Percentiles rank a stretch among this genome's conserved stretches.
These are phyloP conservation scores for Beaufortia kweichowensis DNA, from an alignment of 2,113 vertebrate species.

Conservation along the genomic window DNA sequence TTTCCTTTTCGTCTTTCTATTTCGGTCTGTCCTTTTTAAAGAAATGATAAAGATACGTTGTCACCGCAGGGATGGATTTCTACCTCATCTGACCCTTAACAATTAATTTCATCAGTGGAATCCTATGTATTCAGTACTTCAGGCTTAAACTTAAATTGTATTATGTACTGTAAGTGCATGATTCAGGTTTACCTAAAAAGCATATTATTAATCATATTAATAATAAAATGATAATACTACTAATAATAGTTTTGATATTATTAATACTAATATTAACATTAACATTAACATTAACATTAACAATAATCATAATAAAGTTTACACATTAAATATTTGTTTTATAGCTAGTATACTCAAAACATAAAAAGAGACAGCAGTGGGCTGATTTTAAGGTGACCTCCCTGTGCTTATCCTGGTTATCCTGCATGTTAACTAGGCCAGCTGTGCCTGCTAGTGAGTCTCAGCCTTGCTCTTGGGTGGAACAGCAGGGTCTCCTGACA, in stretches of 20 bases:
- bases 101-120: not conserved
- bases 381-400: constrained; percentile 58
- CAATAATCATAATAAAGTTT: not conserved
- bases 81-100: constrained; percentile 10
- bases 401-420: constrained; percentile 62
- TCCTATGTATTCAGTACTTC: not conserved
- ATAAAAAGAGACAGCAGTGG: constrained; percentile 15
- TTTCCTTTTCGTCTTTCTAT: constrained; percentile 17
- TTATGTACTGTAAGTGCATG: too few relatives aligned
- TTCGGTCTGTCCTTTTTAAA: constrained; percentile 39
- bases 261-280: too few relatives aligned
- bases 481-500: constrained; percentile 46
- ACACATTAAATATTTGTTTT: not conserved
- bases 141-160: not conserved
- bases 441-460: constrained; percentile 64
- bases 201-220: too few relatives aligned
- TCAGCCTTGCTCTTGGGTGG: constrained; percentile 52
- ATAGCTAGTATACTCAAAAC: not conserved
- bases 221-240: too few relatives aligned
- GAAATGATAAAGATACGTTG: not conserved
- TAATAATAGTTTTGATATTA: too few relatives aligned
- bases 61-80: not conserved
- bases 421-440: constrained; percentile 69
- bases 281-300: too few relatives aligned
- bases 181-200: too few relatives aligned